These are phyloP conservation scores for Pituophis catenifer DNA, from an alignment of 2,113 vertebrate genomes.

Conservation along the genomic window DNA sequence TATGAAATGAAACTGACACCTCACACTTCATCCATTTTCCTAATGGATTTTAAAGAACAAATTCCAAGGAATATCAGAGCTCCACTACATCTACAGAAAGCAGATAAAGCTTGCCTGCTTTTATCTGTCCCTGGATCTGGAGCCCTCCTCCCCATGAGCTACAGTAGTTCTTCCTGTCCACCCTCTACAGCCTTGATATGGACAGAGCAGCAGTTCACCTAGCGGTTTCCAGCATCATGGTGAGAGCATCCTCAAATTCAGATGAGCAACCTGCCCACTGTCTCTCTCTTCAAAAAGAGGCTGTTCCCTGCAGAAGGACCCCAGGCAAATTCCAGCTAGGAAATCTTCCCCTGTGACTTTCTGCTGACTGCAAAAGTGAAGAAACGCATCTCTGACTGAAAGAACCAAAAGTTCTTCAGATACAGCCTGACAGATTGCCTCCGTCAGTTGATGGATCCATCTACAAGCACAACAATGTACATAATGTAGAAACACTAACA, in stretches of 20 bases:
- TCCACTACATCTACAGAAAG: neutral
- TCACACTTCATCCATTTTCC: neutral
- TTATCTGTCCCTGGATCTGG: conserved; percentile 6
- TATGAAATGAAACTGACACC: neutral
- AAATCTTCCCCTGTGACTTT: neutral
- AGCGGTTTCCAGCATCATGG: neutral
- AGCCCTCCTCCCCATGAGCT: neutral
- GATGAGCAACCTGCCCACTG: neutral
- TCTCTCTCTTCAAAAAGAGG: neutral
- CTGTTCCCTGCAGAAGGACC: neutral
- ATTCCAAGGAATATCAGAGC: neutral
- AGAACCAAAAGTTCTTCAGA: neutral
- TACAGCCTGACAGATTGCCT: neutral
- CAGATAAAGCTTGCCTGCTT: neutral
- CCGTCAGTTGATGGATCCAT: neutral
- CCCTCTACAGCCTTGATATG: neutral
- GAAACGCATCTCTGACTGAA: neutral
- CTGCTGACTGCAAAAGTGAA: neutral
- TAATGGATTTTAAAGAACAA: neutral
- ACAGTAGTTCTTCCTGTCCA: neutral
- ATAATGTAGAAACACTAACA: conserved; percentile 60
- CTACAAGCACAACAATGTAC: conserved; percentile 69
- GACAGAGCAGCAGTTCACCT: neutral
- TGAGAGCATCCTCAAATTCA: neutral
- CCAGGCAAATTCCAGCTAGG: neutral